phyloP scores from a whole-genome alignment of 2,113 vertebrate genomes.

The Mixornis gularis region DNA sequence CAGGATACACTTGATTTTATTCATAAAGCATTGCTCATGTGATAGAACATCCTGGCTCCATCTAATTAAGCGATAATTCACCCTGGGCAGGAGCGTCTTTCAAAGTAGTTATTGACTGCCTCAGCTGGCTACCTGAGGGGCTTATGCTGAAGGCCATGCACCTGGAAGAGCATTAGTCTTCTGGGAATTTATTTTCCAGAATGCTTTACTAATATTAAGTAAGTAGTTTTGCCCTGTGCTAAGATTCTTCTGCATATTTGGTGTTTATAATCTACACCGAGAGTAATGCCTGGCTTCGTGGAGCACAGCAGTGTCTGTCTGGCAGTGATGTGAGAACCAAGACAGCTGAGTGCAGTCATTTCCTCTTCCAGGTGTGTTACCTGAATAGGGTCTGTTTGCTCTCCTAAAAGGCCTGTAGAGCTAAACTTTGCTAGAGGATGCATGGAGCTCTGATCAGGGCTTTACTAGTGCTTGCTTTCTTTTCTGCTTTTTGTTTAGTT shows the following conservation, averaged over 20 bases:
- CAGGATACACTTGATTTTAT: slow-evolving; percentile 12
- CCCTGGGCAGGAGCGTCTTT: neutral
- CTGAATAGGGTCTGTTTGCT: neutral
- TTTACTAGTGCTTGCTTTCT: neutral
- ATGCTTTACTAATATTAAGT: neutral
- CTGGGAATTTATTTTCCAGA: neutral
- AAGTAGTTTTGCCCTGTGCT: neutral
- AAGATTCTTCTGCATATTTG: neutral
- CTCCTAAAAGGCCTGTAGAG: neutral
- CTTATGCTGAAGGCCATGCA: neutral
- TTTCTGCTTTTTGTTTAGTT: neutral
- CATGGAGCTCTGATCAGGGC: neutral
- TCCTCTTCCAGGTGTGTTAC: neutral
- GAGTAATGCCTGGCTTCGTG: neutral
- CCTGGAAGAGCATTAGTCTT: neutral
- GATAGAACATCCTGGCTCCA: neutral
- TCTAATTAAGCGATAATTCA: slow-evolving; percentile 50
- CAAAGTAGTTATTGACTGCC: neutral
- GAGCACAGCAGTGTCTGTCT: neutral
- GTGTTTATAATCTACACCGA: neutral
- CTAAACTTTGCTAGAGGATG: neutral
- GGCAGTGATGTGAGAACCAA: neutral
- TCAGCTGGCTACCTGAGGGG: neutral
- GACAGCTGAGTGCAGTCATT: neutral
- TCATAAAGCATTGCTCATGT: slow-evolving; percentile 3